Base-by-base conservation (phyloP, 2,113 vertebrate genomes). In the Xerus inauris region DNA sequence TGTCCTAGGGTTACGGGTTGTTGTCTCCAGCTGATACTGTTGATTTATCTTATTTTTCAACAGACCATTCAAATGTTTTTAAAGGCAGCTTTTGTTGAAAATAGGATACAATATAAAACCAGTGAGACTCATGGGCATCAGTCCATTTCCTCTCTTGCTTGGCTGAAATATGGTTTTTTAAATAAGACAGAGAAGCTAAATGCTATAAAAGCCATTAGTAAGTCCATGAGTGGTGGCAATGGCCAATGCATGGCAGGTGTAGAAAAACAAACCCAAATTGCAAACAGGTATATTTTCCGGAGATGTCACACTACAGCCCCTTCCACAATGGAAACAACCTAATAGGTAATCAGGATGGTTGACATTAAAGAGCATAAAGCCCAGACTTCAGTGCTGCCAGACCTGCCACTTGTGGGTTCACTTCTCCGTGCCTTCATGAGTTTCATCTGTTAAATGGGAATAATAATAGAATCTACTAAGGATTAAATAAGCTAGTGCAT, bases 71-170 rank as follows among this genome's bases (percentile, higher is more conserved):
- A 81, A 47, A 82, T 28, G 47, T 32, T 47, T 80, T 81, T 64
- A 77, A 91, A 73, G 59, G 5, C 51, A 59, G 22, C 17, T 51
- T 24, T 26, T 92, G 38, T 24, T 87, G 71, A 79, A 89, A 92
- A 35, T 3, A 47, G 16, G 12, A 16, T 40, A 40, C 13, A 35
- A 5, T 49, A 67, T 19, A 82, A 86, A 84, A 81, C 51, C 65
- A 71, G 30, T 35, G 22, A 76, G 42, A 42, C 42, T 64, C 42
- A 0, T 3, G 1, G n/a, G 32, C 47, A 8, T 32, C 40, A 38
- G 64, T 54, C 51, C 7, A 3, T 40, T n/a, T 12, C 45, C 20
- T 49, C 24, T 19, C 7, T 17, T 87, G 42, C 71, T 94, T 65
- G 89, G 32, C 49, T 80, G 4, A 72, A 47, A 49, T 2, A 1